Evolutionary conservation across 1,140 invertebrate species (phyloP), one percentile per base, ranked within the genome.

Genomic region (Drosophila micromelanica): DNA sequence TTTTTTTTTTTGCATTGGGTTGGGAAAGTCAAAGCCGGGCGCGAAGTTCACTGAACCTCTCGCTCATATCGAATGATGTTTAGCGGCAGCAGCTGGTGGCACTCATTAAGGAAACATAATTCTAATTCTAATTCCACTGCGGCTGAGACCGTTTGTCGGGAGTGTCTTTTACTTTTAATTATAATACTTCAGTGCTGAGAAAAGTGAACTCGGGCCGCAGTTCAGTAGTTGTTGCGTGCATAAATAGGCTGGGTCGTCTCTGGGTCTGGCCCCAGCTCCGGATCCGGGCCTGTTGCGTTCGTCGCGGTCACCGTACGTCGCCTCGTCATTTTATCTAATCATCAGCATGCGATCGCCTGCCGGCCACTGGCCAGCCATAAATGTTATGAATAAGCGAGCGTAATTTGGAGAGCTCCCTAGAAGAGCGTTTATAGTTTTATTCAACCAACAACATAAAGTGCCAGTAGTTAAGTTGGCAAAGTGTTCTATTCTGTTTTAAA

Each of bases 31-130:
- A 62, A 73, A 65, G 62, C 71, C 71, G 65, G 73, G 76, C 63
- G 45, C 68, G 51, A 69, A 80, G 84, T 89, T 89, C 84, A 89
- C 46, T 89, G 84, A 89, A 89, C 81, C 63, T 67, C 17, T 30
- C 62, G 76, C 60, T 73, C 65, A 61, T 82, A 89, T 89, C 78
- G 84, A 89, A 89, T 74, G 85, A 89, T 89, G 84, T 77, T 87
- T 89, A 89, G 76, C 78, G 57, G 78, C 67, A 55, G 77, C 74
- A 57, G 69, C 45, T 75, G 75, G 74, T 82, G 78, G 78, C 78
- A 81, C 78, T 89, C 84, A 89, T 89, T 89, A 89, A 80, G 84
- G 84, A 89, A 89, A 89, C 84, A 89, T 89, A 89, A 89, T 87
- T 89, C 84, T 89, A 80, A 90, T 89, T 76, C 79, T 69, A 54